Evolutionary conservation across 2,888 invertebrate genomes (phyloP).

Genomic region (Meandrusa payeni): DNA sequence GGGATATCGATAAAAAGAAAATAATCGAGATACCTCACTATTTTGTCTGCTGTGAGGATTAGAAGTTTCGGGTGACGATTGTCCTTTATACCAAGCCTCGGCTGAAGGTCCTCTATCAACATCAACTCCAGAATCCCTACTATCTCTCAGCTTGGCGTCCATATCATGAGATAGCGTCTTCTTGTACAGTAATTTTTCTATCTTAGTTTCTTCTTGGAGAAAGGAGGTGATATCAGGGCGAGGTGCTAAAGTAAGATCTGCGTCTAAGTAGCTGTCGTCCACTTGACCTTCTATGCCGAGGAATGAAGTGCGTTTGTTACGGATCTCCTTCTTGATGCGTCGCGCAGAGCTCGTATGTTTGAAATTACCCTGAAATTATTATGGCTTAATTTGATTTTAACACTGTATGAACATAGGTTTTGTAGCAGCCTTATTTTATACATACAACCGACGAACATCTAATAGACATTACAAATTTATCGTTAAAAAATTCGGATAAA

Average conservation of each 20-base stretch:
- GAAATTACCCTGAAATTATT: slow-evolving; percentile 74
- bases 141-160: slow-evolving; percentile 83
- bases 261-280: slow-evolving; percentile 85
- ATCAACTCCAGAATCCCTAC: slow-evolving; percentile 90
- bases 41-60: slow-evolving; percentile 90
- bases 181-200: slow-evolving; percentile 88
- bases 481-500: too few relatives aligned
- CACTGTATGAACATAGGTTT: too few relatives aligned
- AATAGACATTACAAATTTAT: too few relatives aligned
- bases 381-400: too few relatives aligned
- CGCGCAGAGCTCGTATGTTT: slow-evolving; percentile 91
- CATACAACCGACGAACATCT: too few relatives aligned
- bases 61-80: slow-evolving; percentile 73
- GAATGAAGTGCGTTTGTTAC: slow-evolving; percentile 91
- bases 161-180: slow-evolving; percentile 86
- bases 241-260: slow-evolving; percentile 84
- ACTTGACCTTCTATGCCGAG: slow-evolving; percentile 89
- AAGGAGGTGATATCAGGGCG: slow-evolving; percentile 91
- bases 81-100: slow-evolving; percentile 81
- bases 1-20: too few relatives aligned
- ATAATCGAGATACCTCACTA: slow-evolving; percentile 87
- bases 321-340: slow-evolving; percentile 91
- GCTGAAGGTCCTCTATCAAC: slow-evolving; percentile 81
- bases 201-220: slow-evolving; percentile 88
- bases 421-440: too few relatives aligned